A percentile compares a stretch with the other conserved stretches of the same genome.
These are phyloP conservation scores for Brassicogethes aeneus DNA, from an alignment of 2,888 invertebrate genomes.

Conservation along the genomic window DNA sequence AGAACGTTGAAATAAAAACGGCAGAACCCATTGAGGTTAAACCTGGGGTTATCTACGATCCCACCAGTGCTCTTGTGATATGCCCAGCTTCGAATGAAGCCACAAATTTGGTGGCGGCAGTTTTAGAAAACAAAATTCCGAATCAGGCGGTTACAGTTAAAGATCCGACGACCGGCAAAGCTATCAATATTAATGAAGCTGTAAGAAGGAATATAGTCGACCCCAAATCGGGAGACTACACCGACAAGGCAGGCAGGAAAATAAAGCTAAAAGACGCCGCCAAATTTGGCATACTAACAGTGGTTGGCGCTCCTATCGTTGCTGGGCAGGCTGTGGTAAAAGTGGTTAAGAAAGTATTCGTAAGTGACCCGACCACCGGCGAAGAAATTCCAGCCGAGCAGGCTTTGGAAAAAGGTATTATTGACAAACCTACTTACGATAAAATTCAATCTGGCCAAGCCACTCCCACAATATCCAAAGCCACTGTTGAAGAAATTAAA, in stretches of 20 bases:
- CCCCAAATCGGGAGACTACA: slow-evolving; percentile 58
- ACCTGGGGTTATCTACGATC: slow-evolving; percentile 69
- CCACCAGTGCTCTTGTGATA: slow-evolving; percentile 64
- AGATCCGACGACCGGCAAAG: slow-evolving; percentile 59
- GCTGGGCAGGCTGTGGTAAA: slow-evolving; percentile 62
- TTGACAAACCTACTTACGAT: slow-evolving; percentile 49
- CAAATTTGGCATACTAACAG: slow-evolving; percentile 66
- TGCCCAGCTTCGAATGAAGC: slow-evolving; percentile 63
- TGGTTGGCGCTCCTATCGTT: slow-evolving; percentile 66
- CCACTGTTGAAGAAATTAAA: slow-evolving; percentile 37
- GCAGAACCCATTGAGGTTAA: slow-evolving; percentile 63
- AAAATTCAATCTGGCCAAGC: slow-evolving; percentile 38
- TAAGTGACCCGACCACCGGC: slow-evolving; percentile 72
- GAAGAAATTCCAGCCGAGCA: slow-evolving; percentile 72
- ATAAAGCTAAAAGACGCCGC: slow-evolving; percentile 65
- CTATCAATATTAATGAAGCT: slow-evolving; percentile 65
- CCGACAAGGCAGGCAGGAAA: slow-evolving; percentile 54
- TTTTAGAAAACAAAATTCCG: slow-evolving; percentile 66
- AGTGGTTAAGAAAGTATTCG: slow-evolving; percentile 50
- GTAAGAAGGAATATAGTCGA: slow-evolving; percentile 67
- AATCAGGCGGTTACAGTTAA: slow-evolving; percentile 57
- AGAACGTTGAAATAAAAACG: slow-evolving; percentile 40
- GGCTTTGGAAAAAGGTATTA: slow-evolving; percentile 67
- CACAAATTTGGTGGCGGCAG: slow-evolving; percentile 64
- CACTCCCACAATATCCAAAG: slow-evolving; percentile 22